These are phyloP conservation scores for Drosophila sp. DNA, from an alignment of 1,140 invertebrate species.

Conservation along the genomic window DNA sequence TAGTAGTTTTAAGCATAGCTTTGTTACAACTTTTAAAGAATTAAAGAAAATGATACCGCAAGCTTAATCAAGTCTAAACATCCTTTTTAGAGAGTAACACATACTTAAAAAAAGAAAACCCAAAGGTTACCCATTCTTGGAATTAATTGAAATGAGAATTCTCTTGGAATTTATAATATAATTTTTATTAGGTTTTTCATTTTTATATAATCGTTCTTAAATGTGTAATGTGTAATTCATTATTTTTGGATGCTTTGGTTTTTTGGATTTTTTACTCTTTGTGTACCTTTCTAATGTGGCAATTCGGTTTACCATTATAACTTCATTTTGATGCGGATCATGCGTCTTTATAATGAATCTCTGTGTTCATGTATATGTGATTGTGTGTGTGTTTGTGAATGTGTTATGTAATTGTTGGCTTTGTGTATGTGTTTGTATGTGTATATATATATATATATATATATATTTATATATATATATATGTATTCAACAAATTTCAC, in stretches of 20 bases:
- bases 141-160: too few species aligned
- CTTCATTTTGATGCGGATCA: slow-evolving; percentile 41
- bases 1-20: too few species aligned
- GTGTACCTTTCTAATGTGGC: slow-evolving; percentile 65
- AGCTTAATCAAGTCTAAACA: too few species aligned
- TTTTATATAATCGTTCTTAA: slow-evolving; percentile 80
- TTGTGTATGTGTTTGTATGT: slow-evolving; percentile 34
- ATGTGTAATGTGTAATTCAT: slow-evolving; percentile 75
- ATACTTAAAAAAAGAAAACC: too few species aligned
- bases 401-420: slow-evolving; percentile 38
- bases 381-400: slow-evolving; percentile 26
- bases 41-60: too few species aligned
- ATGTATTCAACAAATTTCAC: slow-evolving; percentile 75
- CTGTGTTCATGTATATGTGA: slow-evolving; percentile 31
- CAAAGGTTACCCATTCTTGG: too few species aligned
- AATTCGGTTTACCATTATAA: slow-evolving; percentile 58
- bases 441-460: slow-evolving; percentile 16
- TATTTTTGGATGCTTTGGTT: slow-evolving; percentile 24
- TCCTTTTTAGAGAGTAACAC: too few species aligned
- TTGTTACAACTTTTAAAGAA: too few species aligned
- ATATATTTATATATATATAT: slow-evolving; percentile 50
- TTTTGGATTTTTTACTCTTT: slow-evolving; percentile 41
- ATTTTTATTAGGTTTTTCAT: slow-evolving; percentile 76
- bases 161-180: slow-evolving; percentile 66
- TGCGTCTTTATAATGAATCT: slow-evolving; percentile 55